These are phyloP conservation scores for Gadus chalcogrammus DNA, from an alignment of 2,113 vertebrate genomes.

Conservation along the genomic window DNA sequence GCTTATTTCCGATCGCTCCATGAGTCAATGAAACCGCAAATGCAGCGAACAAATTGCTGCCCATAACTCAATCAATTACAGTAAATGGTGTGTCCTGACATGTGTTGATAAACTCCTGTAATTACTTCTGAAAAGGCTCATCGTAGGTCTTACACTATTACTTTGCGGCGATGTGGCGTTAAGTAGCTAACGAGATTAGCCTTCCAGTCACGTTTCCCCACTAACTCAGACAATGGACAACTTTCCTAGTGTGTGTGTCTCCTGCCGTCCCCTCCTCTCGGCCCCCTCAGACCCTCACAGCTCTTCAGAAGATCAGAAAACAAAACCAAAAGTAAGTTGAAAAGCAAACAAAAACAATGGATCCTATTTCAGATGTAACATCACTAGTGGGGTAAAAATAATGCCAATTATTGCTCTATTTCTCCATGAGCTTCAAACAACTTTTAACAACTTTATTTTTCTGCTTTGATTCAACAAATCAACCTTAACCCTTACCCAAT, in stretches of 20 bases:
- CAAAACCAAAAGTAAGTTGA: too few species aligned
- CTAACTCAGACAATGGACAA: constrained; percentile 61
- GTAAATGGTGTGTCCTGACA: constrained; percentile 39
- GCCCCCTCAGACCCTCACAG: too few species aligned
- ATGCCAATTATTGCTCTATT: too few species aligned
- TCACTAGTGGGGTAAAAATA: too few species aligned
- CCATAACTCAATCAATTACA: constrained; percentile 51
- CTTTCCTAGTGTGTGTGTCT: constrained; percentile 39
- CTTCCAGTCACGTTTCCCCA: constrained; percentile 63
- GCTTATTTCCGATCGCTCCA: constrained; percentile 35
- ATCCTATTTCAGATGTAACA: too few species aligned
- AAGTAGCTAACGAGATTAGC: constrained; percentile 66
- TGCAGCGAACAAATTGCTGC: constrained; percentile 25
- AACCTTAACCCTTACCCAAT: too few species aligned
- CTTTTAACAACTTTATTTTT: too few species aligned
- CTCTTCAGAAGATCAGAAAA: too few species aligned
- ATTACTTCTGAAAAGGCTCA: constrained; percentile 67
- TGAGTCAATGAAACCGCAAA: constrained; percentile 44
- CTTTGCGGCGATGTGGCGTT: constrained; percentile 52
- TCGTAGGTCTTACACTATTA: constrained; percentile 64
- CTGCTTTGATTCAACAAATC: too few species aligned
- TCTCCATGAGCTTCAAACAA: too few species aligned
- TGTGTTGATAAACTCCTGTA: constrained; percentile 64
- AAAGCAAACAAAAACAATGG: too few species aligned
- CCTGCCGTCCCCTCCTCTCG: not conserved